Conservation (phyloP, 2,888 invertebrate species). For the Cheilosia grossa region DNA sequence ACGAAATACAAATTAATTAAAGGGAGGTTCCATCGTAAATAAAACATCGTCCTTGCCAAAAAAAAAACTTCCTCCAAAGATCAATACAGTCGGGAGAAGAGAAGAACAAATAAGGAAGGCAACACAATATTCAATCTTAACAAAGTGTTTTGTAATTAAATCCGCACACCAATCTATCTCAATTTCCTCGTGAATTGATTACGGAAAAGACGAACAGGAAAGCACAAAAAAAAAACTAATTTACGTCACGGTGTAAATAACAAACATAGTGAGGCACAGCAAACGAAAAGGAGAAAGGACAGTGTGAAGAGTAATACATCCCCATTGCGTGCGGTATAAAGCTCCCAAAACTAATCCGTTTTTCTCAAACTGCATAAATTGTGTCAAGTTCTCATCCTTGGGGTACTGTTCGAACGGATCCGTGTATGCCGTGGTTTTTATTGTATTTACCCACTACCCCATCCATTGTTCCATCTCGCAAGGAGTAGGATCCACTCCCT, state of each 20-base stretch:
- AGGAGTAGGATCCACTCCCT: neutral
- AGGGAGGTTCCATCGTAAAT: neutral
- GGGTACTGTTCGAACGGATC: slow-evolving; percentile 1
- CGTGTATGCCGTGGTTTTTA: neutral
- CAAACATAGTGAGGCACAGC: slow-evolving; percentile 5
- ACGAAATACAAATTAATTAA: slow-evolving; percentile 52
- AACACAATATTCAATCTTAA: slow-evolving; percentile 39
- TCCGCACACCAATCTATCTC: slow-evolving; percentile 65
- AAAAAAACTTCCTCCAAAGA: slow-evolving; percentile 28
- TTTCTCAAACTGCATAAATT: slow-evolving; percentile 55
- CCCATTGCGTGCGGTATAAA: slow-evolving; percentile 29
- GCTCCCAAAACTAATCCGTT: slow-evolving; percentile 47
- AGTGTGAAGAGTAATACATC: slow-evolving; percentile 7
- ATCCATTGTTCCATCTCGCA: neutral
- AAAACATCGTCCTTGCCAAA: slow-evolving; percentile 35
- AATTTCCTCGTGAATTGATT: slow-evolving; percentile 70
- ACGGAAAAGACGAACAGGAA: slow-evolving; percentile 38
- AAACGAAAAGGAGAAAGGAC: neutral
- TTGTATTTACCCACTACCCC: neutral
- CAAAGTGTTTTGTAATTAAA: slow-evolving; percentile 66
- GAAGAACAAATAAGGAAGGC: neutral
- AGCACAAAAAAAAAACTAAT: slow-evolving; percentile 26
- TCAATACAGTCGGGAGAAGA: slow-evolving; percentile 4
- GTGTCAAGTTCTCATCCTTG: slow-evolving; percentile 32
- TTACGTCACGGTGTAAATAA: slow-evolving; percentile 66